Base-by-base conservation (phyloP, 2,888 invertebrate species). In the Tachina fera region DNA sequence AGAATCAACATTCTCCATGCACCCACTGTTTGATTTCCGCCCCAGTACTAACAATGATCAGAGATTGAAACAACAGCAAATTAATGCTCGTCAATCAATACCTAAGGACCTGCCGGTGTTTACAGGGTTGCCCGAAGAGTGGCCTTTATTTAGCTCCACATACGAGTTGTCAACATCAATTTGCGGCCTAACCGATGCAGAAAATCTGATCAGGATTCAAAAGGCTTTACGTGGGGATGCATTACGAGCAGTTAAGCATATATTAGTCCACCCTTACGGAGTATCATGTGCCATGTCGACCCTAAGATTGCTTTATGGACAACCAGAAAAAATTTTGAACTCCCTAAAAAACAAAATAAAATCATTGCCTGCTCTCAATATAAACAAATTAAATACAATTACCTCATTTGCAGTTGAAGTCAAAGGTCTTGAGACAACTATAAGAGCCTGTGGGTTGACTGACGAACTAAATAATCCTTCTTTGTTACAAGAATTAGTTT, bases 401-500 rank as follows among this genome's bases (percentile, higher is more conserved):
- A 63, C 63, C 16, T 10, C 45, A 11, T 63, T 45, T 11, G 45
- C 45, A 22, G 11, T 45, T 45, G 45, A 45, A 45, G 45, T 45
- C 9, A 22, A 22, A 22, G 45, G 45, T 45, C 11, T 45, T 1
- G 45, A 45, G 11, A 45, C 45, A 45, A 45, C 45, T 10, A 45
- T 45, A 9, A 56, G 14, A 51, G 51, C 51, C 14, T 51, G 51
- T 51, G 51, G 51, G 6, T 8, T 51, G 13, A 11, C 13, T 11
- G 45, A 47, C 13, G 45, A 47, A 47, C 13, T 47, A 47, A 47
- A 47, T 13, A 47, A 47, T 47, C 13, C 9, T 47, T 47, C 45
- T 11, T 47, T 47, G 45, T 31, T 83, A 5, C 43, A 77, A 14
- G 82, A 83, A 41, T 39, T 71, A 14, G 31, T 83, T 31, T 11